These are phyloP conservation scores for Steinernema carpocapsae DNA, from an alignment of 2,888 invertebrate genomes.

Conservation along the genomic window DNA sequence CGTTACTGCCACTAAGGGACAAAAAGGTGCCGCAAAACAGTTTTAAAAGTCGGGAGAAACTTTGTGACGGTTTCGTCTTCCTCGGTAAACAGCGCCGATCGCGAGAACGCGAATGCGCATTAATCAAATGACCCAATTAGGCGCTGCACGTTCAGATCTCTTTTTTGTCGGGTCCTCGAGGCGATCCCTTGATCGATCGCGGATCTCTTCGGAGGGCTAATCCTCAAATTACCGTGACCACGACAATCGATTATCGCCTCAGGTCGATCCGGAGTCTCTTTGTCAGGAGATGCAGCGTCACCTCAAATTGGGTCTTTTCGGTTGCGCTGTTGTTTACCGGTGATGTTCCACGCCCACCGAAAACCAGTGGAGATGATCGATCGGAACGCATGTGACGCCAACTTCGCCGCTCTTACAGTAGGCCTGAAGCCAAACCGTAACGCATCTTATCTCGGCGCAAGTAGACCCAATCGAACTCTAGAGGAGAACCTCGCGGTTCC, in stretches of 20 bases:
- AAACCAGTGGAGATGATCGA: conserved; percentile 29
- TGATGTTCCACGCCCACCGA: not conserved
- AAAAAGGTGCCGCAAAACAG: conserved; percentile 1
- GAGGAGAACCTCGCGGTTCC: not conserved
- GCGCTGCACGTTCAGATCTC: not conserved
- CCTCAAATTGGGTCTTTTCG: conserved; percentile 24
- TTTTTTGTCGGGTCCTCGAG: not conserved
- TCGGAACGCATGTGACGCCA: conserved; percentile 21
- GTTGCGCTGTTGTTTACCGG: conserved; percentile 29
- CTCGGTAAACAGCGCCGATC: not conserved
- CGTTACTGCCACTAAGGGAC: not conserved
- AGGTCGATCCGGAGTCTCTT: not conserved
- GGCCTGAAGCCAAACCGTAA: not conserved
- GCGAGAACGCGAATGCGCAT: not conserved
- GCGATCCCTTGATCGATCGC: conserved; percentile 4
- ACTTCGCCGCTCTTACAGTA: not conserved
- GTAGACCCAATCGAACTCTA: too few relatives aligned
- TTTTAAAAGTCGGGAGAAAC: not conserved
- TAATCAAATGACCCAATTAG: conserved; percentile 28
- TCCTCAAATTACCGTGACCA: not conserved
- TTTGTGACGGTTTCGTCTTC: not conserved
- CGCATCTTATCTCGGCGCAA: too few relatives aligned
- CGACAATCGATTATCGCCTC: conserved; percentile 26
- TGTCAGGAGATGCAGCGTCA: not conserved
- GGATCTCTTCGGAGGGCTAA: conserved; percentile 15